Evolutionary conservation across 2,113 vertebrate species (phyloP).

Genomic region (Antechinus stuartii): DNA sequence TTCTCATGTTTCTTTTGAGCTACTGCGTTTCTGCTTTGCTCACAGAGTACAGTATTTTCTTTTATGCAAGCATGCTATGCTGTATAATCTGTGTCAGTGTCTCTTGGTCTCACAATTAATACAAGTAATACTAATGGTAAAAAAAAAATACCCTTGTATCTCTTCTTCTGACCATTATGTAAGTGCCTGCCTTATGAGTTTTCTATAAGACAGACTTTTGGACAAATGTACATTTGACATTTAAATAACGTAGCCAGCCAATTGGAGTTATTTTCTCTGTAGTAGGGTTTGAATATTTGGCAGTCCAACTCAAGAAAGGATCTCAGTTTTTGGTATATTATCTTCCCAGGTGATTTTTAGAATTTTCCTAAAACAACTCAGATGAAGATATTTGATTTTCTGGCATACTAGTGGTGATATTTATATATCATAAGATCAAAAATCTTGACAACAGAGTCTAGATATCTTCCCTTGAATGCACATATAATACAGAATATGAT

Average conservation of each 20-base stretch:
- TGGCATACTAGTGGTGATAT: background rate
- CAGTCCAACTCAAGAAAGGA: background rate
- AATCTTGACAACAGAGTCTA: background rate
- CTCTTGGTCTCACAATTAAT: background rate
- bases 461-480: background rate
- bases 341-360: background rate
- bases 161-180: background rate
- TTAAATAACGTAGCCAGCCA: background rate
- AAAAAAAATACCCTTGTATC: background rate
- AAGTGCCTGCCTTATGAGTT: background rate
- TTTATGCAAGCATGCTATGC: background rate
- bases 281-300: background rate
- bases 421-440: background rate
- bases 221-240: background rate
- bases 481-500: background rate
- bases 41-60: too few species aligned
- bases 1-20: background rate
- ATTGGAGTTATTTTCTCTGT: background rate
- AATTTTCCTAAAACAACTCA: background rate
- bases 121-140: too few species aligned
- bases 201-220: background rate
- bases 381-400: background rate
- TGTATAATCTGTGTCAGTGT: background rate
- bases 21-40: too few species aligned
- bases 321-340: background rate